These are phyloP conservation scores for Arenaria interpres DNA, from an alignment of 2,113 vertebrate genomes.

Conservation along the genomic window DNA sequence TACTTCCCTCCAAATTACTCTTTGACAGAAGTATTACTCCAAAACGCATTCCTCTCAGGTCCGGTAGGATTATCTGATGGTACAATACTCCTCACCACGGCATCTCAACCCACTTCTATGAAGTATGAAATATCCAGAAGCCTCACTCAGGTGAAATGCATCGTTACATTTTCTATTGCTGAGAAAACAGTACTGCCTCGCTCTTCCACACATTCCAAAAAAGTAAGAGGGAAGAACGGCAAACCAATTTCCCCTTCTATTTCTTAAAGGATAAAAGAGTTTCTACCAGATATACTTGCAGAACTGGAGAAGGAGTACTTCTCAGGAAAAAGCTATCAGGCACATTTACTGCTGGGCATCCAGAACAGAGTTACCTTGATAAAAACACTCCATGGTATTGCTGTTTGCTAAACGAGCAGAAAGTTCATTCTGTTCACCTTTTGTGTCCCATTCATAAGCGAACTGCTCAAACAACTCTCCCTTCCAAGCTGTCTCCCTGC, in stretches of 20 bases:
- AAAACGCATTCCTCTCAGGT: neutral
- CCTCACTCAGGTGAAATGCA: neutral
- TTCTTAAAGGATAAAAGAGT: neutral
- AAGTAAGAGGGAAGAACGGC: neutral
- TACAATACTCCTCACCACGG: neutral
- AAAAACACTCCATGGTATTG: neutral
- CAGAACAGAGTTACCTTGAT: neutral
- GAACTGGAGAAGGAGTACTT: neutral
- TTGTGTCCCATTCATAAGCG: conserved; percentile 9
- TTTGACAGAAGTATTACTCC: neutral
- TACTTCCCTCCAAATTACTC: neutral
- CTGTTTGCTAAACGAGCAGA: neutral
- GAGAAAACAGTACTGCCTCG: neutral
- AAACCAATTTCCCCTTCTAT: neutral
- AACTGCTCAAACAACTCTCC: conserved; percentile 24
- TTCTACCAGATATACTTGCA: neutral
- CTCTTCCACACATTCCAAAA: neutral
- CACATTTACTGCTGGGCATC: neutral
- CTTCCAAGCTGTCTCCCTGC: conserved; percentile 46
- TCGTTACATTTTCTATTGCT: neutral
- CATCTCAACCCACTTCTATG: neutral
- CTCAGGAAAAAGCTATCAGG: neutral
- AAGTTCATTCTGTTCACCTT: conserved; percentile 39
- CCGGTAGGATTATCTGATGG: neutral
- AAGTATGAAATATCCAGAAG: neutral